Conservation (phyloP, 2,888 invertebrate species). For the Anorthoa munda region DNA sequence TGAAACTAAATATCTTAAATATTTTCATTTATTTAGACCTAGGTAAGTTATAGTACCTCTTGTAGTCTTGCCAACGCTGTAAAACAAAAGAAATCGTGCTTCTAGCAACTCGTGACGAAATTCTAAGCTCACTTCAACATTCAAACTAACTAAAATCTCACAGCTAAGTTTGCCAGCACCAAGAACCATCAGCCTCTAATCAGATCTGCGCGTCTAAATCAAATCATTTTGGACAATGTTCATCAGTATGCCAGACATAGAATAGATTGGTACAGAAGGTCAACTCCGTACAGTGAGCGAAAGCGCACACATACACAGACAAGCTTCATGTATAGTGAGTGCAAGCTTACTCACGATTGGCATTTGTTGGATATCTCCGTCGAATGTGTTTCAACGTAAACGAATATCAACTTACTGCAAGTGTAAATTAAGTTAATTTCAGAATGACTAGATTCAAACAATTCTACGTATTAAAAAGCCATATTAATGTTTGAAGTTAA, state of each 20-base stretch:
- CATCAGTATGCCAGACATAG: constrained; percentile 48
- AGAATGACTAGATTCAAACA: neutral
- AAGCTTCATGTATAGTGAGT: neutral
- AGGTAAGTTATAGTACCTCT: too few species aligned
- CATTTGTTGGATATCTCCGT: neutral
- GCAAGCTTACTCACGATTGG: neutral
- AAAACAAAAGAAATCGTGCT: neutral
- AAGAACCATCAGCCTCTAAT: constrained; percentile 55
- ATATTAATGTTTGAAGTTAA: neutral
- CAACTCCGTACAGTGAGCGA: neutral
- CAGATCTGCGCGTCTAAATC: constrained; percentile 48
- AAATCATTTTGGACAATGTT: constrained; percentile 63
- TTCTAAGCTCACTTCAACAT: constrained; percentile 27
- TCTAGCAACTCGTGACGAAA: neutral
- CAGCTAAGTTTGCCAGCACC: constrained; percentile 29
- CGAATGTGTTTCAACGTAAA: too few species aligned
- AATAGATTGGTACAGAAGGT: constrained; percentile 4
- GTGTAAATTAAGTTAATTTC: neutral
- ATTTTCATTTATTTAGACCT: too few species aligned
- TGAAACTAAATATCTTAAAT: too few species aligned
- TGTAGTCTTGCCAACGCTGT: neutral
- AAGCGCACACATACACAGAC: neutral
- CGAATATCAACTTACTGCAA: too few species aligned
- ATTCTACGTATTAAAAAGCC: too few species aligned
- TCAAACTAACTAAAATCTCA: constrained; percentile 30